These are phyloP conservation scores for Ophion costatus DNA, from an alignment of 2,888 invertebrate genomes.

Conservation along the genomic window DNA sequence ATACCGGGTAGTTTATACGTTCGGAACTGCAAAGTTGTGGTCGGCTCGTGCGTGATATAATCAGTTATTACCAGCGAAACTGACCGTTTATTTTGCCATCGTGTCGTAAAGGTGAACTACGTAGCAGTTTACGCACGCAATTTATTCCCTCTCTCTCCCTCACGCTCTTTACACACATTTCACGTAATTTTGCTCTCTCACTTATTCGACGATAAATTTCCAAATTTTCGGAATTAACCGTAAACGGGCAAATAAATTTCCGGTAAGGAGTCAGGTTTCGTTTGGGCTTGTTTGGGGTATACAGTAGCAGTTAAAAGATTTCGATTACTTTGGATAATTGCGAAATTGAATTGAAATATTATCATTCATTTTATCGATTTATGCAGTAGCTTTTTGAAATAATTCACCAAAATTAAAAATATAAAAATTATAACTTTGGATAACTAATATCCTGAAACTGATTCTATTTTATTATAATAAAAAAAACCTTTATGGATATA, in stretches of 20 bases:
- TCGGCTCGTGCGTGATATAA: constrained; percentile 41
- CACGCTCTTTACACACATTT: background rate
- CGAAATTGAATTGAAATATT: no score
- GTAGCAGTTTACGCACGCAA: background rate
- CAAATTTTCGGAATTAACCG: background rate
- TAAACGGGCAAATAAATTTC: background rate
- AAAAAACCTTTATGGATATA: no score
- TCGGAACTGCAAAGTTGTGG: constrained; percentile 13
- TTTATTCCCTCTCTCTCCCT: background rate
- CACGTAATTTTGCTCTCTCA: background rate
- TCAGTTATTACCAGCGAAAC: constrained; percentile 46
- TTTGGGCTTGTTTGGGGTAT: no score
- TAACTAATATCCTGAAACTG: no score
- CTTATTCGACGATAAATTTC: background rate
- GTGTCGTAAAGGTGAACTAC: background rate
- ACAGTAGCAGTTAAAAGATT: no score
- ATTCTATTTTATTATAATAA: no score
- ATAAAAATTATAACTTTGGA: no score
- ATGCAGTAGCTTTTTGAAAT: no score
- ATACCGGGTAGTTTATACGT: constrained; percentile 12
- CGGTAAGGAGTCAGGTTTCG: no score
- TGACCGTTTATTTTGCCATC: constrained; percentile 36
- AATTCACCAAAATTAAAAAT: no score
- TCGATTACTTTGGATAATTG: no score
- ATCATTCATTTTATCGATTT: no score